Conservation (phyloP, 2,888 invertebrate genomes). For the Caradrina kadenii region DNA sequence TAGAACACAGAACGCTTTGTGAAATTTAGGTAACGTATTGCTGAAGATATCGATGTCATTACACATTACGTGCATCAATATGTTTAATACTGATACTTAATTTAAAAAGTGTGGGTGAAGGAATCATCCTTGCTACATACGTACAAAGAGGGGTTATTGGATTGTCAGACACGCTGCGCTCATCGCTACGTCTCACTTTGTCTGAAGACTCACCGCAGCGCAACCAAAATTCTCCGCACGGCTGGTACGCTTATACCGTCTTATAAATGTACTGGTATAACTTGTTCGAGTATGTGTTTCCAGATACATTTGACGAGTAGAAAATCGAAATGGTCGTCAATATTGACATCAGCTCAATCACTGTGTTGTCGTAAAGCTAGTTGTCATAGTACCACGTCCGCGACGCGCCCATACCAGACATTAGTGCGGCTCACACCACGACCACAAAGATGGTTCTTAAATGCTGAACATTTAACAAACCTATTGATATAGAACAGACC, state of each 20-base stretch:
- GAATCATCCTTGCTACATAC: neutral
- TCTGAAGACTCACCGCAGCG: neutral
- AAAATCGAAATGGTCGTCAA: neutral
- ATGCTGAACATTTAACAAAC: conserved; percentile 10
- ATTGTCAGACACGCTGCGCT: conserved; percentile 10
- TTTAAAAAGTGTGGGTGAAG: conserved; percentile 23
- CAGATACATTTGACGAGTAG: neutral
- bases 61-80: neutral
- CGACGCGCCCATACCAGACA: neutral
- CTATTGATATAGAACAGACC: conserved; percentile 13
- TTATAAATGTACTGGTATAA: neutral
- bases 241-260: neutral
- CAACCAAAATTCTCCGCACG: neutral
- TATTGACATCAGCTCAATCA: conserved; percentile 6
- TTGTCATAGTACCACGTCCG: neutral
- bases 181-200: conserved; percentile 8
- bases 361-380: neutral
- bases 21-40: no score
- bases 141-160: conserved; percentile 22
- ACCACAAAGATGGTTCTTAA: conserved; percentile 7
- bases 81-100: conserved; percentile 13
- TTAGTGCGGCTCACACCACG: neutral
- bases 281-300: neutral
- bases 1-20: no score
- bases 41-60: no score